Evolutionary conservation across 2,797 vertebrate genomes (phyloP).

Genomic region (Sebastes jordani): DNA sequence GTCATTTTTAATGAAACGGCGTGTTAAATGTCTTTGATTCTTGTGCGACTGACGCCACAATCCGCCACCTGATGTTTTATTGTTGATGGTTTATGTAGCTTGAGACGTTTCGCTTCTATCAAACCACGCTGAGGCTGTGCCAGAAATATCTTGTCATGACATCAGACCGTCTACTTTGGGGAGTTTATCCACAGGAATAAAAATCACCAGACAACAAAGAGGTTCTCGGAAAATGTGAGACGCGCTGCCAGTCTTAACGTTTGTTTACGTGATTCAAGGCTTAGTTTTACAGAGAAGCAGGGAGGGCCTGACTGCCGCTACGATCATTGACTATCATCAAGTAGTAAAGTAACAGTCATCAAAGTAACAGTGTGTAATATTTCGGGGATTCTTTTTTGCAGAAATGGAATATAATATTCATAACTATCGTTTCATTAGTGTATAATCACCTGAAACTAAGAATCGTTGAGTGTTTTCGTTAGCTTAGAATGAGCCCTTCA

Average conservation of each 20-base stretch:
- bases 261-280: slow-evolving; percentile 16
- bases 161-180: slow-evolving; percentile 43
- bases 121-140: slow-evolving; percentile 22
- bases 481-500: too few species aligned
- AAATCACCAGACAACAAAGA: slow-evolving; percentile 42
- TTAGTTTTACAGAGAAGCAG: slow-evolving; percentile 17
- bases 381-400: too few species aligned
- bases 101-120: slow-evolving; percentile 28
- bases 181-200: slow-evolving; percentile 35
- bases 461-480: too few species aligned
- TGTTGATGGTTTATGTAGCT: slow-evolving; percentile 19
- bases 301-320: slow-evolving; percentile 26
- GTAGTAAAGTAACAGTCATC: background rate
- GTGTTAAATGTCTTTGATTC: slow-evolving; percentile 43
- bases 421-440: too few species aligned
- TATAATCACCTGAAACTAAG: too few species aligned
- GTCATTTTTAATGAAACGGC: slow-evolving; percentile 21
- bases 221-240: slow-evolving; percentile 12
- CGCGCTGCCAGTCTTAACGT: slow-evolving; percentile 16
- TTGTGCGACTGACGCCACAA: background rate
- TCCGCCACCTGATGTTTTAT: slow-evolving; percentile 31
- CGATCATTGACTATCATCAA: background rate
- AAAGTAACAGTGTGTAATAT: too few species aligned
- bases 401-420: too few species aligned
- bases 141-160: slow-evolving; percentile 62